Evolutionary conservation across 2,113 vertebrate genomes (phyloP).

Genomic region (western clawed frog (Xenopus tropicalis)): UCB_Xtro_10.0 CM004449.2:27749001-27749500

Average conservation of each 20-base stretch:
- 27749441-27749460: constrained; percentile 32
- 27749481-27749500: constrained; percentile 24
- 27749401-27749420: constrained; percentile 32
- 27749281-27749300: constrained; percentile 14
- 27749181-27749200: constrained; percentile 9
- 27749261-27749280: constrained; percentile 18
- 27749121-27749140: constrained; percentile 23
- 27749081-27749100: constrained; percentile 1
- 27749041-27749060: neutral
- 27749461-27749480: constrained; percentile 18
- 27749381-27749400: constrained; percentile 30
- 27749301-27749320: constrained; percentile 2
- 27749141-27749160: constrained; percentile 2
- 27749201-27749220: constrained; percentile 1
- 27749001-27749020: neutral
- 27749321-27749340: constrained; percentile 20
- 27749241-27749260: constrained; percentile 4
- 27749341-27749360: constrained; percentile 38
- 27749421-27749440: constrained; percentile 4
- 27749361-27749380: constrained; percentile 31
- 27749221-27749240: neutral
- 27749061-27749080: constrained; percentile 9
- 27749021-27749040: neutral
- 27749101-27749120: constrained; percentile 19
- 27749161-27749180: constrained; percentile 14